Evolutionary conservation across 2,797 vertebrate genomes (phyloP).

Genomic region (Esox lucius): DNA sequence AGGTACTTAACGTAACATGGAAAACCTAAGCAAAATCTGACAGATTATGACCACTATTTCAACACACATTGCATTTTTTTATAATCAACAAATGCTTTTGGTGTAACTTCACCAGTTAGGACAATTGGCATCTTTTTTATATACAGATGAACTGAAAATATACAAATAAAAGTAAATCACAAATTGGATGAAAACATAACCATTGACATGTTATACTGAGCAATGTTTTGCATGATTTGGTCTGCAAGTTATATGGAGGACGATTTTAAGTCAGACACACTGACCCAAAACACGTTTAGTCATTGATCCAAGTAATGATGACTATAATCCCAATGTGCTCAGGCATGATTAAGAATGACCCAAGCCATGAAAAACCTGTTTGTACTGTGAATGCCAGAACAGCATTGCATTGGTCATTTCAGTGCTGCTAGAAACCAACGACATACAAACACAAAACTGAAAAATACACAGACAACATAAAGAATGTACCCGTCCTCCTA

Average conservation of each 20-base stretch:
- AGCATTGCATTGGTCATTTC: neutral
- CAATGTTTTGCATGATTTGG: neutral
- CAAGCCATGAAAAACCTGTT: neutral
- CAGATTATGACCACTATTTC: no score
- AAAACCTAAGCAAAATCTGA: no score
- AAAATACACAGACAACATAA: no score
- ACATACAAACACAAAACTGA: no score
- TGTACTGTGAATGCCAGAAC: neutral
- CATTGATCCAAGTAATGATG: neutral
- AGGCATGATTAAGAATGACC: neutral
- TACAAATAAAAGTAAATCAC: neutral
- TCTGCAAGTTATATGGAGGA: neutral
- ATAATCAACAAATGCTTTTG: no score
- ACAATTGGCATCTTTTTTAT: no score
- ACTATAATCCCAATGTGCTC: neutral
- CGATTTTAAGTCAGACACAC: neutral
- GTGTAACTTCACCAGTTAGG: no score
- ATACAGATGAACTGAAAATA: no score
- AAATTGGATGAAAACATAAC: neutral
- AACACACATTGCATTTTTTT: no score
- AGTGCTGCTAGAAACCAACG: no score
- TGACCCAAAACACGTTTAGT: neutral
- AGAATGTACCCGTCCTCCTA: no score
- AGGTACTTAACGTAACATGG: no score
- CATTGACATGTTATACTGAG: neutral